Conservation (phyloP, 2,888 invertebrate genomes). For the Drosophila hawaiiensis region DNA sequence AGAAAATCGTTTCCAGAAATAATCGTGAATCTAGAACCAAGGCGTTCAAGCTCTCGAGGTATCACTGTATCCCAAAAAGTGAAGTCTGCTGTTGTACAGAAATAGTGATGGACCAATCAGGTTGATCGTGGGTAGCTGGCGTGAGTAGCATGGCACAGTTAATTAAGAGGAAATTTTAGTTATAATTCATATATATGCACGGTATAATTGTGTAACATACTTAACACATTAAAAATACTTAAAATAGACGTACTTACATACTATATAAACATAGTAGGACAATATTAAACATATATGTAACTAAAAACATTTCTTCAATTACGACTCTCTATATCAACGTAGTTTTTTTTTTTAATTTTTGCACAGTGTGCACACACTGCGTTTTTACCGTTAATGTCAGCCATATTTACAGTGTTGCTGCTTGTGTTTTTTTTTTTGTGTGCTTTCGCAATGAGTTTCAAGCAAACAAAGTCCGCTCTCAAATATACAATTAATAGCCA, state of each 20-base stretch:
- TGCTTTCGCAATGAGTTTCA: conserved; percentile 12
- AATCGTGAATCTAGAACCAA: not conserved
- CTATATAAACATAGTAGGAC: not conserved
- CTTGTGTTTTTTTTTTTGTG: not conserved
- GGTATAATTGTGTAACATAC: too few species aligned
- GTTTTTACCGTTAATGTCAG: conserved; percentile 46
- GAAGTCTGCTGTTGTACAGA: not conserved
- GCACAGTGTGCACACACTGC: conserved; percentile 21
- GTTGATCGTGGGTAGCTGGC: not conserved
- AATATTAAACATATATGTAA: not conserved
- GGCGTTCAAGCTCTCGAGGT: not conserved
- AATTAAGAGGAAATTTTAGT: too few species aligned
- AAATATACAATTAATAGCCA: not conserved
- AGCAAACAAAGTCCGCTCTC: not conserved
- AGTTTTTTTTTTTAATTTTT: not conserved
- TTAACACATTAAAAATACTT: too few species aligned
- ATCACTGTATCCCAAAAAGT: not conserved
- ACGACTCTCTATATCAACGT: not conserved
- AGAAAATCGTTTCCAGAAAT: not conserved
- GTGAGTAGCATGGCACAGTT: not conserved
- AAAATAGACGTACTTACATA: not conserved
- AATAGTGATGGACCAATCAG: not conserved
- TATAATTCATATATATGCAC: not conserved
- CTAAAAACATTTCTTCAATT: not conserved
- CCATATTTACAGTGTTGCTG: conserved; percentile 36